Conservation (phyloP, 2,113 vertebrate species). For the Diadophis punctatus region DNA sequence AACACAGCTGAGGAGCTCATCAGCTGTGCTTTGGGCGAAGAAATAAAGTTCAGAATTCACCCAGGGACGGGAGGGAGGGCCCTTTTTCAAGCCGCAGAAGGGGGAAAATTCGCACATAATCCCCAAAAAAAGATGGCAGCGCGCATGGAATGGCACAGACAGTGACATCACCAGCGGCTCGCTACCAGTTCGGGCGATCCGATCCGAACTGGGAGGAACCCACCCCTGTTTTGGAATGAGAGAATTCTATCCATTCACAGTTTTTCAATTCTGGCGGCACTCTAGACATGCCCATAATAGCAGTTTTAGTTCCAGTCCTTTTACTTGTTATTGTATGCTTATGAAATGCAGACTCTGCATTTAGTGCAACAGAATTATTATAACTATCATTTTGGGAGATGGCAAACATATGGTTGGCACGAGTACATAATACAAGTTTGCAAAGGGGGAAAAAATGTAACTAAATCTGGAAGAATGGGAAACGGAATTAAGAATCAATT, state of each 20-base stretch:
- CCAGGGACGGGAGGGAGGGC: too few species aligned
- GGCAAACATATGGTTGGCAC: not conserved
- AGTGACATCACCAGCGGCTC: too few species aligned
- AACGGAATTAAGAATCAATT: not conserved
- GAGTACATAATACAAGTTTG: not conserved
- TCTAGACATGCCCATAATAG: not conserved
- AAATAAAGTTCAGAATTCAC: too few species aligned
- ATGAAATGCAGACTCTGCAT: not conserved
- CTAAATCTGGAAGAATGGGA: constrained; percentile 2
- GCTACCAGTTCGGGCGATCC: too few species aligned
- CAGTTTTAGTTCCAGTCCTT: not conserved
- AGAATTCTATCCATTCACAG: not conserved
- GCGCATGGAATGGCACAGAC: too few species aligned
- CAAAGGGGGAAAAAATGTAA: not conserved
- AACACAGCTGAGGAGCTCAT: too few species aligned
- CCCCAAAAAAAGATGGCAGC: too few species aligned
- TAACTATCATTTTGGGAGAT: not conserved
- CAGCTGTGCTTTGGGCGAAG: too few species aligned
- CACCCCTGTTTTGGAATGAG: too few species aligned
- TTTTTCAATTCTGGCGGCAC: not conserved
- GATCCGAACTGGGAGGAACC: too few species aligned
- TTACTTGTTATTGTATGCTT: not conserved
- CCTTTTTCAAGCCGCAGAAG: too few species aligned
- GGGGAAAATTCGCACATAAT: too few species aligned
- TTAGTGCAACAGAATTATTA: not conserved